Conservation (phyloP, 2,113 vertebrate species). For the Emydura subglobosa region DNA sequence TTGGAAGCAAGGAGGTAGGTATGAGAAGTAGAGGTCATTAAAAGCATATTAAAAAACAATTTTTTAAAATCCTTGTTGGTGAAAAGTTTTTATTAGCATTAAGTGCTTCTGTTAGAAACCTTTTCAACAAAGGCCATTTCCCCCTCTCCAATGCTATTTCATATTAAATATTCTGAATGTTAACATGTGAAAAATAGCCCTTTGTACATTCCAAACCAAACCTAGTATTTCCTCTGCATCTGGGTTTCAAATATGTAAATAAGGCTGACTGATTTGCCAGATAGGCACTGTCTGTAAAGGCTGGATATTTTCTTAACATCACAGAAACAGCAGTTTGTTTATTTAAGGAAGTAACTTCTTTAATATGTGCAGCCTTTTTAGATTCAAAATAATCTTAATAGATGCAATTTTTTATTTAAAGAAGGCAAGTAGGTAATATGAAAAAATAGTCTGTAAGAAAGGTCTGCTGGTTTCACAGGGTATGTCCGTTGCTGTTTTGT, state of each 20-base stretch:
- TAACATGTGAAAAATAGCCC: background rate
- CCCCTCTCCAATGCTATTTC: background rate
- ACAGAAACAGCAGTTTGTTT: background rate
- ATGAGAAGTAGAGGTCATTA: constrained; percentile 83
- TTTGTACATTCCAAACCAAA: background rate
- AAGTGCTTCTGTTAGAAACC: background rate
- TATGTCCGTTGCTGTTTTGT: constrained; percentile 20
- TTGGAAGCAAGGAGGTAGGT: constrained; percentile 79
- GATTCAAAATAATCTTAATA: background rate
- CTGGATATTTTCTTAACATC: background rate
- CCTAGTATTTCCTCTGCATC: background rate
- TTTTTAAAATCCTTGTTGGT: constrained; percentile 40
- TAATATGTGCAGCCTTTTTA: background rate
- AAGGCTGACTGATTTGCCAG: background rate
- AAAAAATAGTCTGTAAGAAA: background rate
- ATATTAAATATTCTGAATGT: background rate
- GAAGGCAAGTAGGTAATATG: constrained; percentile 21
- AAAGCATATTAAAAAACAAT: constrained; percentile 84
- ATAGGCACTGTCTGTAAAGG: background rate
- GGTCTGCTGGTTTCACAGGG: background rate
- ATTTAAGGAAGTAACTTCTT: constrained; percentile 31
- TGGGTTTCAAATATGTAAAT: constrained; percentile 47
- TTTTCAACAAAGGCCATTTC: background rate
- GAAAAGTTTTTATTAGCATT: constrained; percentile 46
- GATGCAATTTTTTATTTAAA: constrained; percentile 39